Conservation (phyloP, 2,113 vertebrate species). For the Melospiza georgiana region DNA sequence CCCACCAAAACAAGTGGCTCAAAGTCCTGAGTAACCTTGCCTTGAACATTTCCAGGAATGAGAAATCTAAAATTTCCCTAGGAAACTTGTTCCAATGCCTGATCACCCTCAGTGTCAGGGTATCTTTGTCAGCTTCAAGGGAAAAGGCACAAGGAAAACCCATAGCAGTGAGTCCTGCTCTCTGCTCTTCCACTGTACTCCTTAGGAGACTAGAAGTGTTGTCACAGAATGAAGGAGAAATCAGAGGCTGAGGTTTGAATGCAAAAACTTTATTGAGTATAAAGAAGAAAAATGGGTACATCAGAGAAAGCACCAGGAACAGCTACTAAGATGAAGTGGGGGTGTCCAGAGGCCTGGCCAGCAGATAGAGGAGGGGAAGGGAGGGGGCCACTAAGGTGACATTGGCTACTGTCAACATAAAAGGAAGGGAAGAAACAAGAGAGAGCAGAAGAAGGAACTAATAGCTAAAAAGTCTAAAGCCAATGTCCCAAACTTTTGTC, state of each 20-base stretch:
- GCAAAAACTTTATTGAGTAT: background rate
- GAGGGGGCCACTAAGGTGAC: background rate
- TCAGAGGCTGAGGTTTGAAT: accelerated
- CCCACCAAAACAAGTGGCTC: background rate
- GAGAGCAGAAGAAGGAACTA: background rate
- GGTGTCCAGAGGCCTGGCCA: accelerated
- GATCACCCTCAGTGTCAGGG: background rate
- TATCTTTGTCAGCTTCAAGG: too few relatives aligned
- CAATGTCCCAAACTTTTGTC: background rate
- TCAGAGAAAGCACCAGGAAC: background rate
- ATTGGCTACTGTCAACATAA: background rate
- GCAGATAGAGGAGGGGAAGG: too few relatives aligned
- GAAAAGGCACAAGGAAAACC: background rate
- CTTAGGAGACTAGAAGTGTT: background rate
- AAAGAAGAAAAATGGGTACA: background rate
- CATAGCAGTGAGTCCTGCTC: background rate
- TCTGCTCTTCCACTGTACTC: too few relatives aligned
- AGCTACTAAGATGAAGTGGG: too few relatives aligned
- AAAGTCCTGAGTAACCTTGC: too few relatives aligned
- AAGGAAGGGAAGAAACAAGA: background rate
- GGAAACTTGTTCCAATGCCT: background rate
- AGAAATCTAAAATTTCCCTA: too few relatives aligned
- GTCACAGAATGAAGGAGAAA: background rate
- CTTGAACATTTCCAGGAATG: background rate
- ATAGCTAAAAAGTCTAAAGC: background rate